Evolutionary conservation across 2,888 invertebrate genomes (phyloP).

Genomic region (Slavum lentiscoides): DNA sequence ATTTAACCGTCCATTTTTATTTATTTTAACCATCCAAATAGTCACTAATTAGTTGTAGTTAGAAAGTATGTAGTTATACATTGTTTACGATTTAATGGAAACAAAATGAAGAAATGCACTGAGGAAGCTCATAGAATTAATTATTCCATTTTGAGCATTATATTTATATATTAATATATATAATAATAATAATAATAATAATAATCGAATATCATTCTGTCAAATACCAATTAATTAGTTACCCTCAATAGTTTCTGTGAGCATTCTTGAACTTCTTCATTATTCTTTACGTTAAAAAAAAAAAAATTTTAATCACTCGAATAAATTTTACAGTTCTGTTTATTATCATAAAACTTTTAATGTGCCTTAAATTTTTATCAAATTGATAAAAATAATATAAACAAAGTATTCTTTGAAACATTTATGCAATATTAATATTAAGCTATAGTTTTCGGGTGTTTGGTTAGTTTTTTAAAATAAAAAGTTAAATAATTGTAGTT

Average conservation of each 20-base stretch:
- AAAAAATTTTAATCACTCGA: conserved; percentile 18
- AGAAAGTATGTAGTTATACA: conserved; percentile 16
- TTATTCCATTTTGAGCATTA: too few species aligned
- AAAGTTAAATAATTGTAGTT: conserved; percentile 33
- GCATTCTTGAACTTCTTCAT: conserved; percentile 25
- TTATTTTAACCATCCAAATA: conserved; percentile 33
- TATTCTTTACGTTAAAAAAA: not conserved
- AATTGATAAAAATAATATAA: conserved; percentile 29
- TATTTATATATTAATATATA: not conserved
- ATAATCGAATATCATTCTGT: not conserved
- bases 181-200: too few species aligned
- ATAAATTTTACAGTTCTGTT: conserved; percentile 25
- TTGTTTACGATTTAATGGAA: conserved; percentile 34
- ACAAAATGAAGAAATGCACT: conserved; percentile 35
- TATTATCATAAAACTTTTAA: conserved; percentile 22
- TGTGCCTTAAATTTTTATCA: conserved; percentile 39
- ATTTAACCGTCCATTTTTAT: conserved; percentile 45
- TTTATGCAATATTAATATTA: conserved; percentile 44
- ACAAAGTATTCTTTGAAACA: conserved; percentile 38
- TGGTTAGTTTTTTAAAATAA: conserved; percentile 15
- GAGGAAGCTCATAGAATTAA: conserved; percentile 19
- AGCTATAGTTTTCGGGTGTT: conserved; percentile 39
- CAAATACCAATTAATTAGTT: conserved; percentile 20
- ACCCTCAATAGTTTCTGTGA: conserved; percentile 13
- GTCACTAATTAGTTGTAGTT: conserved; percentile 45